Evolutionary conservation across 2,888 invertebrate genomes (phyloP), one percentile per base, ranked within the genome.

Genomic region (Lasioglossum calceatum): DNA sequence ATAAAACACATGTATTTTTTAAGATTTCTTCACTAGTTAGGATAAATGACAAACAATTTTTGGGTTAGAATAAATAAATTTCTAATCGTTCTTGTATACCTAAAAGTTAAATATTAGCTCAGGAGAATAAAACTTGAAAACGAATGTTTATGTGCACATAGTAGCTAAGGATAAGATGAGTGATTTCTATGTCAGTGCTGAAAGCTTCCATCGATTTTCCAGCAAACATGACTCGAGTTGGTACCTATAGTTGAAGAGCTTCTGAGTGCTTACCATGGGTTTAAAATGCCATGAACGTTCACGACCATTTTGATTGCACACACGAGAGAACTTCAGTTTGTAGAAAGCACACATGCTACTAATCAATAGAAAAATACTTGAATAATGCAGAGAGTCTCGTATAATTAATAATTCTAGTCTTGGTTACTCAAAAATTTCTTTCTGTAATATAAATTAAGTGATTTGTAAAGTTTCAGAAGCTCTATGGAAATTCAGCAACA

Each of bases 251-350:
- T 58, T 58, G 58, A 58, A 58, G 58, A n/a, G 58, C 4, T n/a
- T 58, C 1, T 1, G n/a, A 58, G 58, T 58, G 58, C 58, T 58
- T 58, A 12, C 58, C 36, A n/a, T 58, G 58, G 58, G 58, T 58
- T 58, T n/a, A 58, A 58, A 58, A 58, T 58, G n/a, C 58, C 58
- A 58, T 58, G 58, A 58, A 58, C 58, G n/a, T 58, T 58, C 58
- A n/a, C n/a, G 12, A 58, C 58, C n/a, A n/a, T 58, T 58, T 58
- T n/a, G 58, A 58, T 58, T 58, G 58, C 10, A n/a, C 58, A n/a
- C 58, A 12, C n/a, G 23, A 58, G 58, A 58, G 58, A n/a, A 12
- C n/a, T 58, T n/a, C 58, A 58, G n/a, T 58, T 12, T 58, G 58
- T 58, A n/a, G 12, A 23, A n/a, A 58, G n/a, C 4, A 58, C n/a